Conservation (phyloP, 2,797 vertebrate genomes). For the Telmatherina bonti region DNA sequence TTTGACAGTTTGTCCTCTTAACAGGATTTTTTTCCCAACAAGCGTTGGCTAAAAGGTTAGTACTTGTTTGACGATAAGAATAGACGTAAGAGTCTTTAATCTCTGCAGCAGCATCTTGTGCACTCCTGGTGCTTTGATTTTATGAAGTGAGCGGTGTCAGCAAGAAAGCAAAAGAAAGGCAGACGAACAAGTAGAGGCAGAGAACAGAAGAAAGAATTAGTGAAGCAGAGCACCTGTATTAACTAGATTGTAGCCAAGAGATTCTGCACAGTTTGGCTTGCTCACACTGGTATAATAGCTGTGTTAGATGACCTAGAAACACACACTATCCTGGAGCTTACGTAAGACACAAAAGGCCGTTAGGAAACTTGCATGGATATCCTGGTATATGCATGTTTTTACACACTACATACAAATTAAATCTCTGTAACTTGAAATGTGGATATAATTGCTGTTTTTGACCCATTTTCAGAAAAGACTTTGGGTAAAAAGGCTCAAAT, state of each 20-base stretch:
- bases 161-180: constrained; percentile 26
- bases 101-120: constrained; percentile 19
- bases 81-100: background rate
- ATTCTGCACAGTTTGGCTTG: constrained; percentile 53
- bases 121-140: constrained; percentile 13
- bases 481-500: constrained; percentile 4
- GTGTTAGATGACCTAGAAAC: constrained; percentile 74
- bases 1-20: constrained; percentile 17
- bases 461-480: background rate
- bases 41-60: constrained; percentile 2
- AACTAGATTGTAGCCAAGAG: constrained; percentile 55
- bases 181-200: constrained; percentile 57
- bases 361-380: constrained; percentile 30
- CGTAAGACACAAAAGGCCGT: constrained; percentile 55
- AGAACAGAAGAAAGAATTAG: constrained; percentile 37
- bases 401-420: background rate
- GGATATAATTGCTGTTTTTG: background rate
- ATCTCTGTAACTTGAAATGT: background rate
- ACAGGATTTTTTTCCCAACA: constrained; percentile 5
- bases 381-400: background rate
- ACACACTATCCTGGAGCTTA: constrained; percentile 55
- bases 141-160: constrained; percentile 29
- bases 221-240: constrained; percentile 49
- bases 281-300: constrained; percentile 63
- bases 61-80: constrained; percentile 10